Evolutionary conservation across 1,140 invertebrate genomes (phyloP).

Genomic region (Trachelipus rathkii): DNA sequence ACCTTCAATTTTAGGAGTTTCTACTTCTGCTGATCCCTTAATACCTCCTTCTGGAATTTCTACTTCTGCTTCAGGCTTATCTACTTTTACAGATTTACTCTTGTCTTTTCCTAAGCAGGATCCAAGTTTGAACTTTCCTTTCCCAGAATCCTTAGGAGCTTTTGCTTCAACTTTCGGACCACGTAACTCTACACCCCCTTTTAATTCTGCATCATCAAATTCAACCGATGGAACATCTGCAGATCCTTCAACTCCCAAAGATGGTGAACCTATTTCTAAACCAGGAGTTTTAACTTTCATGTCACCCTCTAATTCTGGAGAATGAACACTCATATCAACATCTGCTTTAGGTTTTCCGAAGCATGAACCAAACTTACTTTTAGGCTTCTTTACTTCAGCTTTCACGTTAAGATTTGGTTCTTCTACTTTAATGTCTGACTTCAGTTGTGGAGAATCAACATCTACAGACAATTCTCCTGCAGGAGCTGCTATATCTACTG

Average conservation of each 20-base stretch:
- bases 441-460: slow-evolving; percentile 9
- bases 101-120: too few relatives aligned
- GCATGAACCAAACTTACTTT: slow-evolving; percentile 25
- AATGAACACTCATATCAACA: neutral
- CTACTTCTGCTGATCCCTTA: neutral
- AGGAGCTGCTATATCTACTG: slow-evolving; percentile 28
- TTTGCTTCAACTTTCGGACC: slow-evolving; percentile 14
- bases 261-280: neutral
- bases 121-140: neutral
- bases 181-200: neutral
- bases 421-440: neutral
- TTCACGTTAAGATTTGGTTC: neutral
- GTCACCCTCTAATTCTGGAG: neutral
- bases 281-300: slow-evolving; percentile 19
- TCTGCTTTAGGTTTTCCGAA: slow-evolving; percentile 30
- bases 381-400: slow-evolving; percentile 9
- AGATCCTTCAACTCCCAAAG: neutral
- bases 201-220: slow-evolving; percentile 17
- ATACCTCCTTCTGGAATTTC: neutral
- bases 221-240: neutral
- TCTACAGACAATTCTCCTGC: slow-evolving; percentile 17
- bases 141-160: neutral
- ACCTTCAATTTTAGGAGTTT: slow-evolving; percentile 12
- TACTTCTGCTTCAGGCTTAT: slow-evolving; percentile 1
- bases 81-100: neutral